A percentile compares a stretch with the other conserved stretches of the same genome.
Evolutionary conservation across 2,113 vertebrate species (phyloP).

Genomic region (Hyaena hyaena): DNA sequence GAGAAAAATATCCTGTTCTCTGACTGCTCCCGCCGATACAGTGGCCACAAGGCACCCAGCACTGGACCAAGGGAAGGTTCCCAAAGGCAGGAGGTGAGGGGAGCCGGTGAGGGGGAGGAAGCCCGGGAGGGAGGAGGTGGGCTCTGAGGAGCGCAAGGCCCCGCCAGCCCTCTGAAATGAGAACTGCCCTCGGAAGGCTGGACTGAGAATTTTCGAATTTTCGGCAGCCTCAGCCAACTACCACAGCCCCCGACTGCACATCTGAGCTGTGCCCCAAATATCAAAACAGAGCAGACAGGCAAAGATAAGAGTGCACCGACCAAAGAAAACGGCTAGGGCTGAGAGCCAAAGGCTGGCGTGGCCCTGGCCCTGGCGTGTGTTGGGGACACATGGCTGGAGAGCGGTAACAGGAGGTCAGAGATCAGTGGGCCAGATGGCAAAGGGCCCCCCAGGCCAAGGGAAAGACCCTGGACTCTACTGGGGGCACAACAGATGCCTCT

Average conservation of each 20-base stretch:
- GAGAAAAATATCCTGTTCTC: not conserved
- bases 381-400: fast-evolving
- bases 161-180: not conserved
- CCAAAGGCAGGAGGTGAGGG: not conserved
- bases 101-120: fast-evolving
- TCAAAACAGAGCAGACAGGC: not conserved
- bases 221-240: not conserved
- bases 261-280: not conserved
- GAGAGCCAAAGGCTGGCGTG: not conserved
- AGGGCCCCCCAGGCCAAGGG: too few species aligned
- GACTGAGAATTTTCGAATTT: not conserved
- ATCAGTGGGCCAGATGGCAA: not conserved
- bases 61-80: not conserved
- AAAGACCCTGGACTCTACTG: not conserved
- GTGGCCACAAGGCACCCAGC: not conserved
- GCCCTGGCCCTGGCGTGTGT: too few species aligned
- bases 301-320: fast-evolving
- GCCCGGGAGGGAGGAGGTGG: not conserved
- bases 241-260: not conserved
- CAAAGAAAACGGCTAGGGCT: not conserved
- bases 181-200: not conserved
- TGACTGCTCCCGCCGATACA: not conserved
- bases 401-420: not conserved
- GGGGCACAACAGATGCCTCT: fast-evolving
- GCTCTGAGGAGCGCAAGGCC: fast-evolving